Evolutionary conservation across 2,113 vertebrate genomes (phyloP).

Genomic region (Vulpes lagopus): DNA sequence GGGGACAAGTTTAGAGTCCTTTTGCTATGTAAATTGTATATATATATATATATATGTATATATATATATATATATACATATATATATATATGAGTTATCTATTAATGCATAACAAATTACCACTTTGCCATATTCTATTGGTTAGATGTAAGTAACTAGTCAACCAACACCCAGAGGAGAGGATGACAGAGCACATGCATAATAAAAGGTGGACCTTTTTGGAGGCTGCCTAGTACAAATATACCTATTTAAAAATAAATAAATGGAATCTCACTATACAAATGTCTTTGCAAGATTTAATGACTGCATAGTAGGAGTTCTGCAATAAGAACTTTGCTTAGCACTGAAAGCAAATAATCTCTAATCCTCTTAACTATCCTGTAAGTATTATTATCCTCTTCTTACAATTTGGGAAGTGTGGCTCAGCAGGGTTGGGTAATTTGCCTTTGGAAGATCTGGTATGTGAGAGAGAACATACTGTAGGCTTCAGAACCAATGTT

Average conservation of each 20-base stretch:
- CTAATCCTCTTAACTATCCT: constrained; percentile 74
- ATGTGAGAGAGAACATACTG: background rate
- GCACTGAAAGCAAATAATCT: constrained; percentile 61
- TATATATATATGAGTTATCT: background rate
- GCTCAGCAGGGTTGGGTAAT: constrained; percentile 44
- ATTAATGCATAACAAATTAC: background rate
- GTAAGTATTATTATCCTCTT: constrained; percentile 12
- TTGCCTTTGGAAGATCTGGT: constrained; percentile 63
- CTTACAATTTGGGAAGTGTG: constrained; percentile 47
- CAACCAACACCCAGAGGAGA: background rate
- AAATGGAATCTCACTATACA: constrained; percentile 60
- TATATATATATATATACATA: background rate
- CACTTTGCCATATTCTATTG: background rate
- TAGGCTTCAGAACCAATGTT: background rate
- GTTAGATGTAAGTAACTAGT: background rate
- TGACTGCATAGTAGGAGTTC: constrained; percentile 41
- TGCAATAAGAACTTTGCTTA: constrained; percentile 54
- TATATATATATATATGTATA: constrained; percentile 7
- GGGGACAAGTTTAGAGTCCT: background rate
- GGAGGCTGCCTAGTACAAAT: background rate
- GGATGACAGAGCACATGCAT: background rate
- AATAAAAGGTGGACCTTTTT: background rate
- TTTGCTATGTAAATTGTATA: constrained; percentile 13
- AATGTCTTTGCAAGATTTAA: constrained; percentile 61
- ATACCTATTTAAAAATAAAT: background rate